Evolutionary conservation across 2,797 vertebrate genomes (phyloP).

Genomic region (Smutsia gigantea): DNA sequence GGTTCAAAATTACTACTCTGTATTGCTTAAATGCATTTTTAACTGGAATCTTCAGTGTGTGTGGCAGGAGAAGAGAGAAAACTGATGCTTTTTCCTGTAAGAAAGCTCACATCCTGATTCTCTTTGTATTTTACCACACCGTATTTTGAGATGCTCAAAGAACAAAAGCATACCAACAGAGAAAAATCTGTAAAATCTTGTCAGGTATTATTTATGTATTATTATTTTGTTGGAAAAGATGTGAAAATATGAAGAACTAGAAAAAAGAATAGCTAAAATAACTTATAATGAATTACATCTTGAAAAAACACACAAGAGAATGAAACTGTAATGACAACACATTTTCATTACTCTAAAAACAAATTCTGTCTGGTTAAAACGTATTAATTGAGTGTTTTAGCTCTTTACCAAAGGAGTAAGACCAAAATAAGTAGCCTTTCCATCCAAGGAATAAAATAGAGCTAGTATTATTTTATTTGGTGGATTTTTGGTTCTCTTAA

Average conservation of each 20-base stretch:
- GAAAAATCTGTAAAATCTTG: conserved; percentile 81
- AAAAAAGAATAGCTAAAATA: conserved; percentile 84
- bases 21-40: conserved; percentile 76
- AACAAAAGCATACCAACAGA: conserved; percentile 82
- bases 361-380: conserved; percentile 85
- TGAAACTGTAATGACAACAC: conserved; percentile 86
- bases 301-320: conserved; percentile 82
- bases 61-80: conserved; percentile 79
- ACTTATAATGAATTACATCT: conserved; percentile 84
- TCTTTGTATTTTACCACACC: conserved; percentile 81
- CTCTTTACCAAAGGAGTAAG: conserved; percentile 83
- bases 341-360: conserved; percentile 86
- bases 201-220: conserved; percentile 87
- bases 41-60: conserved; percentile 77
- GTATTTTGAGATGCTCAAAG: conserved; percentile 78
- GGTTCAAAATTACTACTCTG: conserved; percentile 72
- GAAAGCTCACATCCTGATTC: conserved; percentile 79
- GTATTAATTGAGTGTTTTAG: conserved; percentile 87
- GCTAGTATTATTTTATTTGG: conserved; percentile 73
- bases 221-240: conserved; percentile 86
- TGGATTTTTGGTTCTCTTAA: conserved; percentile 13
- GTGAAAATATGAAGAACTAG: conserved; percentile 86
- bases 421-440: conserved; percentile 83
- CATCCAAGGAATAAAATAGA: conserved; percentile 83
- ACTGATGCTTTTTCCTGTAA: conserved; percentile 82